These are phyloP conservation scores for Acanthurus tractus DNA, from an alignment of 2,797 vertebrate genomes.

Conservation along the genomic window DNA sequence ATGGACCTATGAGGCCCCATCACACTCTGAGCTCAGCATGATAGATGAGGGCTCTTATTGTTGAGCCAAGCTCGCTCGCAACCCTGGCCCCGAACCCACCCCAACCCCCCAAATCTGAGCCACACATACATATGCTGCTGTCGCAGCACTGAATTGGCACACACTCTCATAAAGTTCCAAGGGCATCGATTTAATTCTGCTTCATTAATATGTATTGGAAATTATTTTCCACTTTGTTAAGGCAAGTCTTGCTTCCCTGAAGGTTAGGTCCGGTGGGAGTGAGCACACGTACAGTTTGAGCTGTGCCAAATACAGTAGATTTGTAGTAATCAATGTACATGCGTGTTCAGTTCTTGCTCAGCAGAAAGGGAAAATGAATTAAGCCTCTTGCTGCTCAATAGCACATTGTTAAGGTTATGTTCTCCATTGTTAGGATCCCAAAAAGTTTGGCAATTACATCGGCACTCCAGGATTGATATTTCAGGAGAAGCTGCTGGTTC, in stretches of 20 bases:
- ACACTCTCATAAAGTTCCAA: conserved; percentile 80
- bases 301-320: conserved; percentile 52
- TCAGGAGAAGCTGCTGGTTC: conserved; percentile 22
- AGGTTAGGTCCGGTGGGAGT: conserved; percentile 71
- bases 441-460: conserved; percentile 43
- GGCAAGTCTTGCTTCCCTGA: conserved; percentile 76
- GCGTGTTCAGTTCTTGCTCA: conserved; percentile 45
- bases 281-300: conserved; percentile 42
- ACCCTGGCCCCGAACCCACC: conserved; percentile 8
- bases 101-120: conserved; percentile 37
- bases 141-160: conserved; percentile 71
- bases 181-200: conserved; percentile 81
- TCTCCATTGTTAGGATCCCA: conserved; percentile 21
- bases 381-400: conserved; percentile 7
- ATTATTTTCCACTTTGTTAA: conserved; percentile 85
- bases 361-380: conserved; percentile 42
- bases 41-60: conserved; percentile 77
- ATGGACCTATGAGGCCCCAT: conserved; percentile 64
- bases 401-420: conserved; percentile 31
- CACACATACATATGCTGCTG: conserved; percentile 61
- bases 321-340: conserved; percentile 51
- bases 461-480: conserved; percentile 35
- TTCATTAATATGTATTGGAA: conserved; percentile 89
- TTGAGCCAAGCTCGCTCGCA: conserved; percentile 54
- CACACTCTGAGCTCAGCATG: conserved; percentile 65